Base-by-base conservation (phyloP, 2,113 vertebrate species). In the Ivindomyrus marchei region DNA sequence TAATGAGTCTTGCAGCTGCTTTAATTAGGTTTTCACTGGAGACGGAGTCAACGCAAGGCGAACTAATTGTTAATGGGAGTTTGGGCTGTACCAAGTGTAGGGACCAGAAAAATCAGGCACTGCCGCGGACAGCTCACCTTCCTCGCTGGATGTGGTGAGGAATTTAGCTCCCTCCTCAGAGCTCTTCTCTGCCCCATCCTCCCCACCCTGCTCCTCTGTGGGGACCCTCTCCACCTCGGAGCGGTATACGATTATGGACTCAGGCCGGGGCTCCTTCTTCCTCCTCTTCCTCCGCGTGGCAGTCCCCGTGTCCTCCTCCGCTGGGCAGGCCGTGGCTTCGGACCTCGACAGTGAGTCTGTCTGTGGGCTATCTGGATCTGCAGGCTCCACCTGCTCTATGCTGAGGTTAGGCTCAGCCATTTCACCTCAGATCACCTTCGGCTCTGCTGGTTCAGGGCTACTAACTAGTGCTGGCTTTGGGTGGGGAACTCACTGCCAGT, bases 191-290 rank as follows among this genome's bases (percentile, higher is more conserved):
- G 93, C 93, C 87, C 95, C 95, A 90, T 98, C 98, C 58, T 97
- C 96, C 50, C 96, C 96, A 0, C 7, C 94, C 17, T 94, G 95
- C 4, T 97, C 97, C 90, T 98, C 98, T 84, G 96, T 96, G 3
- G 96, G 94, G 0, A 90, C 92, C 92, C 93, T 96, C 92, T 99
- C 98, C 39, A 93, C 95, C 31, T 98, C 98, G 0, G 97, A 98
- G 3, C 97, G 95, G 93, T 98, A 99, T 27, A 99, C 95, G 42
- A 99, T 99, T 87, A 99, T 97, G 80, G 98, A 99, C 94, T 99
- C 98, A 0, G 98, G 98, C 2, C 98, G 96, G 0, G 96, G 95
- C 91, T 98, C 98, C 90, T 97, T 98, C 95, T 95, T 97, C 93
- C 95, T 97, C 94, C 96, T 97, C 93, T 96, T 96, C 90, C 94